Percentiles rank a stretch among this genome's conserved stretches.
Evolutionary conservation across 2,113 vertebrate species (phyloP).

Genomic region (Microtus oregoni): DNA sequence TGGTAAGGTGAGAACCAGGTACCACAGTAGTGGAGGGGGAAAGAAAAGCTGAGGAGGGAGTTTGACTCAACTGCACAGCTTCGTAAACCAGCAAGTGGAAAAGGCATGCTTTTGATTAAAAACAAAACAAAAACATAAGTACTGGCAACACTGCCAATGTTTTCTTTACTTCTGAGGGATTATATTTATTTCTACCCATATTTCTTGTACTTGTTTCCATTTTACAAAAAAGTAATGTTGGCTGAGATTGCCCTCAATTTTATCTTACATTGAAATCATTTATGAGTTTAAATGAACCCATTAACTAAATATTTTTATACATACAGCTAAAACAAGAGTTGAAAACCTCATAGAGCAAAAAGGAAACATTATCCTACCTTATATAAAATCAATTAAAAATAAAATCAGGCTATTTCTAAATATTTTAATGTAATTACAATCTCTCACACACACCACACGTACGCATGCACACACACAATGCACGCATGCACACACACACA

Average conservation of each 20-base stretch:
- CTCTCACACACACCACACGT: too few species aligned
- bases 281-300: slow-evolving; percentile 23
- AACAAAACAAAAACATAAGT: neutral
- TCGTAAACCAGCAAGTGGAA: neutral
- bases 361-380: neutral
- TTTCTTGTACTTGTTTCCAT: neutral
- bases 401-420: neutral
- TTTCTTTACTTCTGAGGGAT: neutral
- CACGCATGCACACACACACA: too few species aligned
- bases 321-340: neutral
- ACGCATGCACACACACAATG: neutral
- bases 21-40: neutral
- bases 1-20: rapidly evolving
- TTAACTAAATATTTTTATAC: neutral
- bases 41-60: neutral
- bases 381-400: neutral
- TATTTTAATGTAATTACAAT: neutral
- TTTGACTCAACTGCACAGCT: neutral
- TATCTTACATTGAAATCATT: slow-evolving; percentile 24
- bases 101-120: neutral
- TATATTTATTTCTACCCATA: neutral
- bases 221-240: neutral
- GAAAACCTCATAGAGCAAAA: neutral
- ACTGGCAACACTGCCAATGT: neutral
- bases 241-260: neutral